A percentile compares a stretch with the other conserved stretches of the same genome.
Conservation (phyloP, 64 coral and sea anemone genomes). For the Stichodactyla mertensii region DNA sequence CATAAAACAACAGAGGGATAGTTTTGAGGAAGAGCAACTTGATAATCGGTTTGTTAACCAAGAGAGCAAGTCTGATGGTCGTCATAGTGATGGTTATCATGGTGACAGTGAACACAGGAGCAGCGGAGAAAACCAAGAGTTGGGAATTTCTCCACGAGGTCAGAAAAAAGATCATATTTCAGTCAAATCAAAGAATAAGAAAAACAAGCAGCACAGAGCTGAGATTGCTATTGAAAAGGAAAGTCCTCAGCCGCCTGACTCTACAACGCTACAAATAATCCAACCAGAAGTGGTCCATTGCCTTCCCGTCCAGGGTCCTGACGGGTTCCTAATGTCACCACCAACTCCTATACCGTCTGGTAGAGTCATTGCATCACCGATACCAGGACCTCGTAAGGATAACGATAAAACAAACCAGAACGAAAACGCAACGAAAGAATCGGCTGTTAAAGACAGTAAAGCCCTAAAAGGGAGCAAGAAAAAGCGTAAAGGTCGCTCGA, state of each 20-base stretch:
- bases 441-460: conserved; percentile 25
- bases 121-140: conserved; percentile 6
- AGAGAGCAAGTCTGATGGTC: not conserved
- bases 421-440: not conserved
- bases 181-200: conserved; percentile 20
- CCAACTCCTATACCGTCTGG: conserved; percentile 68
- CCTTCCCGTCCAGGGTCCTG: conserved; percentile 37
- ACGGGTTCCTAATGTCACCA: conserved; percentile 34
- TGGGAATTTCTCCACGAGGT: not conserved
- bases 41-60: not conserved
- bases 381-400: conserved; percentile 21
- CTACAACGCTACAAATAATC: conserved; percentile 65
- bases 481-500: conserved; percentile 54
- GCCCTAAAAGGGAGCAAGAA: conserved; percentile 46
- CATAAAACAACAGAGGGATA: not conserved
- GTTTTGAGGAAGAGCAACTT: not conserved
- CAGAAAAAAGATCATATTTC: not conserved
- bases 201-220: conserved; percentile 10
- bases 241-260: conserved; percentile 14
- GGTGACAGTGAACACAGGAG: not conserved
- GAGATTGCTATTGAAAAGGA: not conserved
- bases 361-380: conserved; percentile 62
- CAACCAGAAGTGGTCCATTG: conserved; percentile 69
- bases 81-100: conserved; percentile 19
- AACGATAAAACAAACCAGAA: not conserved